These are phyloP conservation scores for Tinea pellionella DNA, from an alignment of 2,888 invertebrate genomes.

Conservation along the genomic window DNA sequence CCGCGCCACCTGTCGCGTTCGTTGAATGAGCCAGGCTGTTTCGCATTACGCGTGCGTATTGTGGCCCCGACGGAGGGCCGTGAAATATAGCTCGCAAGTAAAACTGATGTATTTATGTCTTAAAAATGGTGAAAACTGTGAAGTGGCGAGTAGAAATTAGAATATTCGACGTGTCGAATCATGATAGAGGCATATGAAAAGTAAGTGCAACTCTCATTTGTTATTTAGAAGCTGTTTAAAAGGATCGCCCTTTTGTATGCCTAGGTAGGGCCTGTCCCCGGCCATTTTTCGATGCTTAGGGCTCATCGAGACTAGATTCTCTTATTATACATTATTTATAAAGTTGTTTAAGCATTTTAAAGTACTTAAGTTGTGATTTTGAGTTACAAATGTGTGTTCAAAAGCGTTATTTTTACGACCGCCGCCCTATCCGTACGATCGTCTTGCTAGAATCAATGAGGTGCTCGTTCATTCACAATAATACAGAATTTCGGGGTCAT, in stretches of 20 bases:
- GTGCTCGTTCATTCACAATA: constrained; percentile 61
- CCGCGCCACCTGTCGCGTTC: constrained; percentile 59
- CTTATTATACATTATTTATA: constrained; percentile 22
- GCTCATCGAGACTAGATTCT: constrained; percentile 35
- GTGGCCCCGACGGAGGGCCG: constrained; percentile 69
- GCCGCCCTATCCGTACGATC: constrained; percentile 55
- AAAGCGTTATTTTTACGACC: constrained; percentile 30
- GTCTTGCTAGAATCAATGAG: constrained; percentile 56
- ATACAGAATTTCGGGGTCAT: constrained; percentile 55
- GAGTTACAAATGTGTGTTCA: not conserved
- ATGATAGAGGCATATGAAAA: constrained; percentile 93
- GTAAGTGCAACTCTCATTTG: constrained; percentile 72
- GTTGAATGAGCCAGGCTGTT: constrained; percentile 43
- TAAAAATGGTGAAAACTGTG: constrained; percentile 87
- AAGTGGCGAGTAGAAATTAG: constrained; percentile 86
- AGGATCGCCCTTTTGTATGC: constrained; percentile 44
- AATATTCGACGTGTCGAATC: constrained; percentile 85
- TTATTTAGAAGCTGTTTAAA: constrained; percentile 37
- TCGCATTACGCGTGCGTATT: constrained; percentile 62
- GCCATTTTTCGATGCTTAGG: constrained; percentile 58
- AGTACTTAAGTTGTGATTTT: not conserved
- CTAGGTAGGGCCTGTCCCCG: constrained; percentile 56
- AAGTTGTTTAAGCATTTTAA: constrained; percentile 15
- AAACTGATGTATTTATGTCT: constrained; percentile 80
- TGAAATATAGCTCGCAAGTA: constrained; percentile 61